Evolutionary conservation across 2,797 vertebrate species (phyloP).

Genomic region (Acanthopagrus latus): DNA sequence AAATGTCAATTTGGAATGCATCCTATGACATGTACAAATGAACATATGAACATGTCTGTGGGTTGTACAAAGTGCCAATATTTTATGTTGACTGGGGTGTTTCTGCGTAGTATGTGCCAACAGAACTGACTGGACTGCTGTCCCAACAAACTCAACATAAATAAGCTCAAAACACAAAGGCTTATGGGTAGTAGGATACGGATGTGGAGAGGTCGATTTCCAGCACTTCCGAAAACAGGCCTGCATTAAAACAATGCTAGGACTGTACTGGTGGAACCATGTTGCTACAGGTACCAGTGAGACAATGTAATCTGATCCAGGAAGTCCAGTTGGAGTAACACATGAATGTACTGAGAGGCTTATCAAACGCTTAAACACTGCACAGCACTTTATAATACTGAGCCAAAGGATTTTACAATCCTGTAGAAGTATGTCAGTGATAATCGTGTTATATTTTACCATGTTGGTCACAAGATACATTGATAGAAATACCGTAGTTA

Average conservation of each 20-base stretch:
- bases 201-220: neutral
- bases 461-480: too few species aligned
- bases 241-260: constrained; percentile 9
- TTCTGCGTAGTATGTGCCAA: neutral
- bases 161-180: neutral
- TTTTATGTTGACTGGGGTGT: too few species aligned
- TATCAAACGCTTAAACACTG: neutral
- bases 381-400: neutral
- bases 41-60: too few species aligned
- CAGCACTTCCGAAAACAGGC: constrained; percentile 11
- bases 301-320: constrained; percentile 32
- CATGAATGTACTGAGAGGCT: neutral
- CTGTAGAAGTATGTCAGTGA: neutral
- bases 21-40: too few species aligned
- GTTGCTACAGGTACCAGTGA: constrained; percentile 18
- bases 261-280: neutral
- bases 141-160: neutral
- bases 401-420: neutral
- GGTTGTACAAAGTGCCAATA: too few species aligned
- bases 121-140: neutral
- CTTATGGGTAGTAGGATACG: neutral
- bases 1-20: too few species aligned
- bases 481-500: neutral
- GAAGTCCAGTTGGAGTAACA: constrained; percentile 7
- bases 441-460: too few species aligned